These are phyloP conservation scores for Enteromius treurensis DNA, from an alignment of 2,797 vertebrate species.

Conservation along the genomic window DNA sequence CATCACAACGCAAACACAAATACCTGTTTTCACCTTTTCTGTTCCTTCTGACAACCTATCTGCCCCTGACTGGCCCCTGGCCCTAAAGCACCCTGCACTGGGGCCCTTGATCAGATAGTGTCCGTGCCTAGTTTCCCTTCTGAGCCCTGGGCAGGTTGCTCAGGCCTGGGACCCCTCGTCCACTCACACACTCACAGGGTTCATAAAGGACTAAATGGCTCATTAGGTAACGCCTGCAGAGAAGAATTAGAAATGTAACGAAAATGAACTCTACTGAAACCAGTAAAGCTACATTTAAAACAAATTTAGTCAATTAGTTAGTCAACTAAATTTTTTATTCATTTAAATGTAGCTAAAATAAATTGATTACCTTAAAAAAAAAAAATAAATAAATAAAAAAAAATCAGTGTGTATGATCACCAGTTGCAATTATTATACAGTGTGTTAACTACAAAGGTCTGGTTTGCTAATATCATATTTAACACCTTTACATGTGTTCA, in stretches of 20 bases:
- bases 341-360: no score
- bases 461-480: not conserved
- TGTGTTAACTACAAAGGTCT: no score
- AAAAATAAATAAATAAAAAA: no score
- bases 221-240: conserved; percentile 60
- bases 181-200: conserved; percentile 61
- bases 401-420: no score
- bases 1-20: conserved; percentile 72
- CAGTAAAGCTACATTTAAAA: no score
- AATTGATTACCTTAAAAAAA: no score
- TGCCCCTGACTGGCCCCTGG: conserved; percentile 47
- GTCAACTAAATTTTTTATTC: no score
- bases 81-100: conserved; percentile 26
- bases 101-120: conserved; percentile 67
- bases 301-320: no score
- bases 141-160: conserved; percentile 58
- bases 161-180: conserved; percentile 36
- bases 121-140: conserved; percentile 57
- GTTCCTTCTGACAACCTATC: conserved; percentile 67
- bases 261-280: not conserved
- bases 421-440: no score
- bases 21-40: conserved; percentile 78
- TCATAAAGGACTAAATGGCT: conserved; percentile 63
- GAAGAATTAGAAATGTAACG: conserved; percentile 34
- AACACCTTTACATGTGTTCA: not conserved